phyloP scores from a whole-genome alignment of 1,140 invertebrate genomes.

The Spodoptera frugiperda region DNA sequence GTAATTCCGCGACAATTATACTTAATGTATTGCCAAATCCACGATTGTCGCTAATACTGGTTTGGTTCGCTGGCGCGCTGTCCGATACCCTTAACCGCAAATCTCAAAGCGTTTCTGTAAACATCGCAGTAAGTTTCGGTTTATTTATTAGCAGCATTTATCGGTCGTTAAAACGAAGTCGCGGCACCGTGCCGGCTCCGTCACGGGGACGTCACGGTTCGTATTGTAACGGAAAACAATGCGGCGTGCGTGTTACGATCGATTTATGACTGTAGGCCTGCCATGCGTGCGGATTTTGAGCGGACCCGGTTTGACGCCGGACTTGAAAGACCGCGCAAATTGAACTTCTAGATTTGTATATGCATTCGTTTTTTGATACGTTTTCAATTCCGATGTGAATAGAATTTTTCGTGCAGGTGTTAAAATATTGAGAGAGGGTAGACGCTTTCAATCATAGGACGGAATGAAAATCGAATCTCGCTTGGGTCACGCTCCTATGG shows the following conservation, averaged over 20 bases:
- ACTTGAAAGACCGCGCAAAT: constrained; percentile 17
- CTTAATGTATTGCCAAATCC: background rate
- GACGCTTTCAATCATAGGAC: background rate
- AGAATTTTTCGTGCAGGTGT: background rate
- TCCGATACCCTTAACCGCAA: constrained; percentile 34
- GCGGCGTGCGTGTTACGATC: constrained; percentile 59
- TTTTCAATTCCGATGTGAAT: background rate
- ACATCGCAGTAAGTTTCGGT: constrained; percentile 57
- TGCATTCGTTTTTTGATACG: background rate
- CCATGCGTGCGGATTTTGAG: constrained; percentile 31
- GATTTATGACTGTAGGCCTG: constrained; percentile 58
- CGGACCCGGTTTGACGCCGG: constrained; percentile 11
- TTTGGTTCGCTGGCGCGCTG: constrained; percentile 3
- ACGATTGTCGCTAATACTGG: background rate
- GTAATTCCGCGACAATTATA: background rate
- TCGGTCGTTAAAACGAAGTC: constrained; percentile 70
- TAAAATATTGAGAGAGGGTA: background rate
- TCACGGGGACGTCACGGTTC: constrained; percentile 67
- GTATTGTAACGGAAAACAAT: constrained; percentile 69
- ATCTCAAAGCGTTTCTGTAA: constrained; percentile 43
- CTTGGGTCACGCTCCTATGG: background rate
- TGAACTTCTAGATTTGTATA: background rate
- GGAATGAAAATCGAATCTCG: background rate
- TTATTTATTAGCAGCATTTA: constrained; percentile 73
- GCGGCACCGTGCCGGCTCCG: constrained; percentile 63